phyloP scores from a whole-genome alignment of 2,888 invertebrate species.

The Sthenelais limicola region DNA sequence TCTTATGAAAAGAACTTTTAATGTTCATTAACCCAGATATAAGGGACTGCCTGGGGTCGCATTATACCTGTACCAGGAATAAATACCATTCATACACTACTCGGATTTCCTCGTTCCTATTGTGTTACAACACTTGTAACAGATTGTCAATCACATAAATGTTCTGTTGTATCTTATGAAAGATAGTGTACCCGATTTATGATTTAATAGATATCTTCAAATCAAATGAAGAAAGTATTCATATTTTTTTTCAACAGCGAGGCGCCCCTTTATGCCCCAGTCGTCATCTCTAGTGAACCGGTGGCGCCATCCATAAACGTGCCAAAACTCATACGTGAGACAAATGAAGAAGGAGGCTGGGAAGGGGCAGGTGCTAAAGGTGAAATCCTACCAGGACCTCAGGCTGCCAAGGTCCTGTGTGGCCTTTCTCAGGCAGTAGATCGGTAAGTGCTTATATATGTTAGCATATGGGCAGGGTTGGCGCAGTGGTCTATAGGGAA shows the following conservation, averaged over 20 bases:
- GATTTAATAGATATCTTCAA: too few species aligned
- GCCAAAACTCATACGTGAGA: slow-evolving; percentile 79
- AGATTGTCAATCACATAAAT: too few species aligned
- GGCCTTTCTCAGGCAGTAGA: slow-evolving; percentile 92
- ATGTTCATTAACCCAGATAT: too few species aligned
- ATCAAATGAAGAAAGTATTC: neutral
- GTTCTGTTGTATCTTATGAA: too few species aligned
- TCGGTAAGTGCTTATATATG: slow-evolving; percentile 71
- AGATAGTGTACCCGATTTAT: too few species aligned
- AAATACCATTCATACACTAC: too few species aligned
- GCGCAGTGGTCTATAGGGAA: too few species aligned
- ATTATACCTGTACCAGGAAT: too few species aligned
- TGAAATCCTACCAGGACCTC: slow-evolving; percentile 77
- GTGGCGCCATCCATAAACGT: slow-evolving; percentile 77
- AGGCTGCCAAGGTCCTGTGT: slow-evolving; percentile 91
- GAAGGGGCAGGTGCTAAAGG: slow-evolving; percentile 72
- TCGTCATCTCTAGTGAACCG: slow-evolving; percentile 68
- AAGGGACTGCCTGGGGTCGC: too few species aligned
- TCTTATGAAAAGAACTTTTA: too few species aligned
- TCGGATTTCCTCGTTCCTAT: too few species aligned
- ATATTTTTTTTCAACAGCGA: slow-evolving; percentile 34
- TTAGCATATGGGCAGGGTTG: slow-evolving; percentile 71
- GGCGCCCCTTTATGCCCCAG: slow-evolving; percentile 38
- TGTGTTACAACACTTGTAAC: too few species aligned
- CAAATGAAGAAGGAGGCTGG: slow-evolving; percentile 74